Evolutionary conservation across 1,140 invertebrate species (phyloP).

Genomic region (Drosophila quadrilineata): DNA sequence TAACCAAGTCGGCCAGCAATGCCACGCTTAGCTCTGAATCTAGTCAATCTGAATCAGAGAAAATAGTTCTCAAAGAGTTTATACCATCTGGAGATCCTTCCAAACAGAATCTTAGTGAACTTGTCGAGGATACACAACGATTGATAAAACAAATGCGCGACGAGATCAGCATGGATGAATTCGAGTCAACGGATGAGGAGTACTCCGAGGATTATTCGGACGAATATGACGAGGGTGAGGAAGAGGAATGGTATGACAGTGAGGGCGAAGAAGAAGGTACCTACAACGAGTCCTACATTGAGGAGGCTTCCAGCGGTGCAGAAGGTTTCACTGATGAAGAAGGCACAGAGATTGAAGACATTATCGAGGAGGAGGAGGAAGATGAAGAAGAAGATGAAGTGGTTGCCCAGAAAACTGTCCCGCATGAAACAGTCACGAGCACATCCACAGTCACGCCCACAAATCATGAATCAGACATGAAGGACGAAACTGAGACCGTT

Average conservation of each 20-base stretch:
- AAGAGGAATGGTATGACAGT: constrained; percentile 83
- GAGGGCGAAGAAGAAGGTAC: constrained; percentile 80
- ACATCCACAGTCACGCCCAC: constrained; percentile 57
- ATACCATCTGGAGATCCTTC: constrained; percentile 68
- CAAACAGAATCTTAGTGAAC: constrained; percentile 82
- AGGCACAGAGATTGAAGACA: constrained; percentile 62
- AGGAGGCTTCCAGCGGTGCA: constrained; percentile 60
- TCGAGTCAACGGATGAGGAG: constrained; percentile 82
- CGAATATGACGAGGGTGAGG: constrained; percentile 78
- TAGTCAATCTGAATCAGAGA: constrained; percentile 35
- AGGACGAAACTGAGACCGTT: constrained; percentile 38
- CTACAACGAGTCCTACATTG: constrained; percentile 43
- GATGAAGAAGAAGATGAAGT: constrained; percentile 22
- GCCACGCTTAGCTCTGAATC: constrained; percentile 45
- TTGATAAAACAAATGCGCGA: constrained; percentile 85
- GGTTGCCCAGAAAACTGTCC: not conserved
- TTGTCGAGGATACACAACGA: constrained; percentile 84
- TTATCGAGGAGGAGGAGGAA: constrained; percentile 51
- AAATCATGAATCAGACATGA: constrained; percentile 38
- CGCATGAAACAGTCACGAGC: constrained; percentile 45
- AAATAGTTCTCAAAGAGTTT: constrained; percentile 57
- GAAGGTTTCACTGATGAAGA: constrained; percentile 30
- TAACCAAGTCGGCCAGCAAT: constrained; percentile 46
- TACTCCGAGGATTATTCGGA: constrained; percentile 82
- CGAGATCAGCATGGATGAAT: constrained; percentile 84